A percentile compares a stretch with the other conserved stretches of the same genome.
phyloP scores from a whole-genome alignment of 1,140 invertebrate species.

The Propsilocerus akamusi region DNA sequence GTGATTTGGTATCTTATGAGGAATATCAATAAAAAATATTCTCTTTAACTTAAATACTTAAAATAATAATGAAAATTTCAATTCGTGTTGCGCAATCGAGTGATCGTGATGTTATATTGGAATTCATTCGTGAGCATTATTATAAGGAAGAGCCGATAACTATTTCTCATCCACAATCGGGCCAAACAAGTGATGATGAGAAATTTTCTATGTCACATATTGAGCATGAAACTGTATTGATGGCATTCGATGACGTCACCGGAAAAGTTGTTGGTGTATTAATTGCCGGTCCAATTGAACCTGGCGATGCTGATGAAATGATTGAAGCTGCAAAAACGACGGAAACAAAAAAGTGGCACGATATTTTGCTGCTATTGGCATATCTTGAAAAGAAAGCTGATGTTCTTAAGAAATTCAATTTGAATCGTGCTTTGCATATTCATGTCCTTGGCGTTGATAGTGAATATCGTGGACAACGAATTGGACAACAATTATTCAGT shows the following conservation, averaged over 20 bases:
- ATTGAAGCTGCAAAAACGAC: slow-evolving; percentile 4
- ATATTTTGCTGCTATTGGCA: slow-evolving; percentile 6
- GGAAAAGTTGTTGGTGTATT: slow-evolving; percentile 7
- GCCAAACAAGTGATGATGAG: slow-evolving; percentile 8
- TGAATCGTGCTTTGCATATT: slow-evolving; percentile 7
- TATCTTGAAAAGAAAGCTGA: slow-evolving; percentile 8
- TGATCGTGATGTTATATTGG: slow-evolving; percentile 6
- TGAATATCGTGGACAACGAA: slow-evolving; percentile 4
- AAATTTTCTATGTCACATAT: neutral
- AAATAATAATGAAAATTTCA: neutral
- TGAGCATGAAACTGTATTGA: neutral
- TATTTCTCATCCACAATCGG: slow-evolving; percentile 8
- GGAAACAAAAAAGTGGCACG: slow-evolving; percentile 8
- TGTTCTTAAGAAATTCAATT: slow-evolving; percentile 6
- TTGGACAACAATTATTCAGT: slow-evolving; percentile 7
- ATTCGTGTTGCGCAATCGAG: slow-evolving; percentile 6
- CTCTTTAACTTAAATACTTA: too few relatives aligned
- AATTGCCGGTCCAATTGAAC: slow-evolving; percentile 8
- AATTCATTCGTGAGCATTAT: slow-evolving; percentile 8
- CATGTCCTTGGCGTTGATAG: slow-evolving; percentile 8
- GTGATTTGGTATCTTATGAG: too few relatives aligned
- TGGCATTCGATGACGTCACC: neutral
- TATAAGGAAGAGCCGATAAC: slow-evolving; percentile 10
- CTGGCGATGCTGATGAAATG: slow-evolving; percentile 7
- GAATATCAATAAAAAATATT: too few relatives aligned